Base-by-base conservation (phyloP, 1,140 invertebrate genomes). In the Calliphora vicina region DNA sequence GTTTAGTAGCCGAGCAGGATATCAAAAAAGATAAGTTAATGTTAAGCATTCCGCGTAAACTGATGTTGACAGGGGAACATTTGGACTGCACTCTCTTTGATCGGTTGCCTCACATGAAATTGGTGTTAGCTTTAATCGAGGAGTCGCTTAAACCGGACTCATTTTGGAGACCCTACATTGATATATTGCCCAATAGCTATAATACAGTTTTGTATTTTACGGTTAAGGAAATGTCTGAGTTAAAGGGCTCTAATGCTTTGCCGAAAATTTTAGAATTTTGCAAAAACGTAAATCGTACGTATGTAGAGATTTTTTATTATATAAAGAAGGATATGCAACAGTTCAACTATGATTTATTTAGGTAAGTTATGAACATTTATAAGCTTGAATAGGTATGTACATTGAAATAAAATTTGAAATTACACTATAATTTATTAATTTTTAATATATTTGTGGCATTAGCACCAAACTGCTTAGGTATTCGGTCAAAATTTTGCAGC, bases 91-190 rank as follows among this genome's bases (percentile, higher is more conserved):
- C 1, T 92, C 94, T 82, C 94, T 26, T 90, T 92, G 93, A 94
- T 86, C 96, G 98, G 92, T 93, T 95, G 73, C 71, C 97, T 20
- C 97, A 99, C 92, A 94, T 99, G 23, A 94, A 94, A 35, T 90
- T 99, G 84, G 94, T 97, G 1, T 93, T 99, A 84, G 96, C 95
- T 87, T 91, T 99, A 42, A 91, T 99, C 20, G 91, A 96, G 84
- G 97, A 98, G 91, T 96, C 94, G 88, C 93, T 94, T 85, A 94
- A 94, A 86, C 89, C 86, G 84, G 91, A 88, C 92, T 90, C 94
- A 95, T 86, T 97, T 95, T 99, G 97, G 97, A 94, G 94, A 87
- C 95, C 97, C 8, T 99, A 99, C 88, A 93, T 99, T 81, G 93
- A 96, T 88, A 93, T 96, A 84, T 92, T 99, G 84, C 98, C 98